phyloP scores from a whole-genome alignment of 2,797 vertebrate genomes.

The Holocentrus rufus region DNA sequence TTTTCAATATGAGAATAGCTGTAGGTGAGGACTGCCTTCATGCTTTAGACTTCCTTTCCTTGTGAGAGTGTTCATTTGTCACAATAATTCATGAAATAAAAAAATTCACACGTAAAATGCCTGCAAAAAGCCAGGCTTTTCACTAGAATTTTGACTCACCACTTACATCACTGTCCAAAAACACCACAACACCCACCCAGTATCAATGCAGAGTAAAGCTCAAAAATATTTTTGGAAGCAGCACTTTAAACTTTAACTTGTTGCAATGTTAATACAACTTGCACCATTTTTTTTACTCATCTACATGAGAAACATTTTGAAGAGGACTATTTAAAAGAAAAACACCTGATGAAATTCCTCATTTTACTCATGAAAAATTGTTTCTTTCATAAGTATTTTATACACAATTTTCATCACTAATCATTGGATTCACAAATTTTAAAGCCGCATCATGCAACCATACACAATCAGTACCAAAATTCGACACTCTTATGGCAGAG shows the following conservation, averaged over 20 bases:
- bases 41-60: constrained; percentile 2
- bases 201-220: constrained; percentile 56
- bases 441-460: constrained; percentile 53
- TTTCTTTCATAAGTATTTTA: constrained; percentile 8
- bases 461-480: constrained; percentile 19
- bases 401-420: constrained; percentile 23
- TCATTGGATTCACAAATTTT: constrained; percentile 29
- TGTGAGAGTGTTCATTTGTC: constrained; percentile 20
- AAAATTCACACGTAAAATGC: constrained; percentile 34
- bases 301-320: constrained; percentile 1
- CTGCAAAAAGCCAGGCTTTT: constrained; percentile 20
- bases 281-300: constrained; percentile 4
- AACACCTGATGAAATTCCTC: constrained; percentile 9
- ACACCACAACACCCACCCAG: constrained; percentile 42
- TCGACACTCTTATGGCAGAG: constrained; percentile 7
- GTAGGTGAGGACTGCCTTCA: background rate
- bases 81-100: constrained; percentile 33
- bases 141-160: constrained; percentile 47
- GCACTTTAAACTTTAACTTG: constrained; percentile 34
- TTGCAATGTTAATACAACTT: constrained; percentile 1
- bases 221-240: constrained; percentile 42
- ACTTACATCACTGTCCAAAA: constrained; percentile 50
- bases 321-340: constrained; percentile 1
- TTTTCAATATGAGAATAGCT: constrained; percentile 32
- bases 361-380: constrained; percentile 23